Percentiles rank a stretch among this genome's conserved stretches.
Evolutionary conservation across 2,797 vertebrate genomes (phyloP).

Genomic region (Bovichtus diacanthus): DNA sequence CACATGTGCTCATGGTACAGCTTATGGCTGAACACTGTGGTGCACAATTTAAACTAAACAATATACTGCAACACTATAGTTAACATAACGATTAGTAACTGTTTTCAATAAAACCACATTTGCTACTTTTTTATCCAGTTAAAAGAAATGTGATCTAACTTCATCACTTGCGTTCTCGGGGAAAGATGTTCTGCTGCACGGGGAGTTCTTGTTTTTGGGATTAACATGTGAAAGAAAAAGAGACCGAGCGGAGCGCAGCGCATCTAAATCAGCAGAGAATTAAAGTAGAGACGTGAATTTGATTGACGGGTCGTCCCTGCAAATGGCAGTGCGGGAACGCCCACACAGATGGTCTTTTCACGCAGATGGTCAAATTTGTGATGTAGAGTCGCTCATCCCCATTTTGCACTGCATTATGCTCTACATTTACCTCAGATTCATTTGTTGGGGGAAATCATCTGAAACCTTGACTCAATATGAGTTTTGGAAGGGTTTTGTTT

Average conservation of each 20-base stretch:
- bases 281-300: not conserved
- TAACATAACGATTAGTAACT: not conserved
- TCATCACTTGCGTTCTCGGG: not conserved
- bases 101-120: not conserved
- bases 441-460: not conserved
- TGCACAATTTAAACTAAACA: not conserved
- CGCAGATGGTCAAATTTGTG: slow-evolving; percentile 23
- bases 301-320: slow-evolving; percentile 9
- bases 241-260: not conserved
- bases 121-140: not conserved
- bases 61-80: not conserved
- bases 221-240: not conserved
- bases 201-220: not conserved
- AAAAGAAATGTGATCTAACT: not conserved
- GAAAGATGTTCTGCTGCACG: not conserved
- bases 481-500: not conserved
- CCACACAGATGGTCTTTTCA: slow-evolving; percentile 19
- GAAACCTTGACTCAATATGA: too few relatives aligned
- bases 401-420: not conserved
- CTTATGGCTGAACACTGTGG: slow-evolving; percentile 4
- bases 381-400: not conserved
- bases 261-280: not conserved
- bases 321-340: not conserved
- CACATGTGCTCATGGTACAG: not conserved
- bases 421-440: not conserved